Conservation (phyloP, 2,797 vertebrate species). For the Macropodus opercularis region DNA sequence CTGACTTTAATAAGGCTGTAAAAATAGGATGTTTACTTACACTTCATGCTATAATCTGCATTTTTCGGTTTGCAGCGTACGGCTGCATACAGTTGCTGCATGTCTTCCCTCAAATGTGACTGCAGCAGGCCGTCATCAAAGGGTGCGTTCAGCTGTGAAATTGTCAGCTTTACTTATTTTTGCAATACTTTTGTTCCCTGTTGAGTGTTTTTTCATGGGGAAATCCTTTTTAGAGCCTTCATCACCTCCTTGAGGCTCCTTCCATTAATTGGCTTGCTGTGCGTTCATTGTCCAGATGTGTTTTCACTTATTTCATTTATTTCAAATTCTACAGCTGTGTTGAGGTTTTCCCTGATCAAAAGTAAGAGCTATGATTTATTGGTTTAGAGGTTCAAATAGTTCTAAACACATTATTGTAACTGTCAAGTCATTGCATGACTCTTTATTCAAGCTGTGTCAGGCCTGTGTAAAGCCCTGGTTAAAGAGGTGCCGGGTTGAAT, state of each 20-base stretch:
- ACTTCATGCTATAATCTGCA: constrained; percentile 3
- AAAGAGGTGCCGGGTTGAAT: background rate
- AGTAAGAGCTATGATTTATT: background rate
- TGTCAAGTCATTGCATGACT: background rate
- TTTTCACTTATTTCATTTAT: constrained; percentile 4
- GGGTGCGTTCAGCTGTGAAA: constrained; percentile 6
- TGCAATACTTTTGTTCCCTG: background rate
- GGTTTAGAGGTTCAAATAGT: background rate
- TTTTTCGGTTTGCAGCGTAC: constrained; percentile 2
- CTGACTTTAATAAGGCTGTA: background rate
- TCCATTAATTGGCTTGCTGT: constrained; percentile 1
- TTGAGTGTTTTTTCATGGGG: background rate
- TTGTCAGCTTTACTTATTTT: constrained; percentile 12
- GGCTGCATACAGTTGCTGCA: background rate
- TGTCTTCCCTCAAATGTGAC: constrained; percentile 12
- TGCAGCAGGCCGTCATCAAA: constrained; percentile 13
- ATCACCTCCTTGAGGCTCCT: background rate
- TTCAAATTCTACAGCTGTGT: background rate
- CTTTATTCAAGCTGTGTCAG: background rate
- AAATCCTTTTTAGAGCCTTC: background rate
- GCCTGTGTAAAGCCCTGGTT: background rate
- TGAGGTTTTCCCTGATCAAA: background rate
- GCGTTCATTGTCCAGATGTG: background rate
- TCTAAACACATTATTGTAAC: background rate
- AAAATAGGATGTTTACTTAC: background rate